Evolutionary conservation across 2,797 vertebrate species (phyloP), one percentile per base, ranked within the genome.

Genomic region (Poeciliopsis gracilis): DNA sequence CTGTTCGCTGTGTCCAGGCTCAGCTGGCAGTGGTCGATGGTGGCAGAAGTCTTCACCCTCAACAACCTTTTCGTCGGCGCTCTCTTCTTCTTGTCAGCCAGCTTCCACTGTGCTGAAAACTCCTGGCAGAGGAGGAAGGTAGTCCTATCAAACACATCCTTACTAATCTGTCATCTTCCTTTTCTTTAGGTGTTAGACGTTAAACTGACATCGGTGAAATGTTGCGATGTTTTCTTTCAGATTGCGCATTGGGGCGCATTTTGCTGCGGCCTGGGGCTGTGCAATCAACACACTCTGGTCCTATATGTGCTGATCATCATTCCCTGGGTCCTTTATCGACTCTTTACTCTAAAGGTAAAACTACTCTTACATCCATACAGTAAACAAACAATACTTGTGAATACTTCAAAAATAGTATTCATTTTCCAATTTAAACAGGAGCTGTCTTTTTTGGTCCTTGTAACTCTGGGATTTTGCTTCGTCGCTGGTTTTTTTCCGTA

Each of bases 41-140:
- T 97, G 77, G 97, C 97, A 0, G 98, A 99, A 95, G 98, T 99
- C 94, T 99, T 99, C 86, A 96, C 97, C 90, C 97, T 99, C 90
- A 99, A 99, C 96, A 99, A 98, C 96, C 94, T 99, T 90, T 99
- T 99, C 90, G 94, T 98, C 79, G 97, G 96, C 74, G 92, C 98
- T 90, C 95, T 99, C 84, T 97, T 99, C 94, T 95, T 95, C 86
- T 95, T 98, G 85, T 94, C 94, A 0, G 94, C 90, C 86, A 91
- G 85, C 89, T 99, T 99, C 88, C 94, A 97, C 90, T 92, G 93
- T 89, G 97, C 97, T 83, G 88, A 95, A 79, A 95, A 94, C 72
- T 88, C 95, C 83, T 53, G 86, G 67, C 93, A 96, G 87, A 97
- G 98, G 96, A 95, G 92, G 86, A 98, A 98, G 97, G 98, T 99